These are phyloP conservation scores for Andricus grossulariae DNA, from an alignment of 1,140 invertebrate genomes.

Conservation along the genomic window DNA sequence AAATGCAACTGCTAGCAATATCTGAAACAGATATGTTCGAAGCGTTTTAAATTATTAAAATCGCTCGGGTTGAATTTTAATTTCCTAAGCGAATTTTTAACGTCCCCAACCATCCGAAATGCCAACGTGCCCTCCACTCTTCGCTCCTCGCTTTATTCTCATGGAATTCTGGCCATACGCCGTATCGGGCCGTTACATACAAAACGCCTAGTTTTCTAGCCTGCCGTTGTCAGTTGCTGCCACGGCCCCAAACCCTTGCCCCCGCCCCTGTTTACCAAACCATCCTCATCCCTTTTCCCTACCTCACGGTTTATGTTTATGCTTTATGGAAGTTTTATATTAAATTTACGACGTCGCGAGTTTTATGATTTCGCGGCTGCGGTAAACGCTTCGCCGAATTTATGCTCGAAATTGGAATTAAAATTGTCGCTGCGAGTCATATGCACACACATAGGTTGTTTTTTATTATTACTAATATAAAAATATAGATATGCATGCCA, in stretches of 20 bases:
- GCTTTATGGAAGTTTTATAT: conserved; percentile 66
- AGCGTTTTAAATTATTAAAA: not conserved
- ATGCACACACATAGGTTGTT: not conserved
- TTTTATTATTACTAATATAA: conserved; percentile 8
- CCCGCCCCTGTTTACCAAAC: not conserved
- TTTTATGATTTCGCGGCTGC: conserved; percentile 62
- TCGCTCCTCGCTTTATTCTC: not conserved
- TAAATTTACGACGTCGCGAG: conserved; percentile 64
- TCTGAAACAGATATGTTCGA: too few relatives aligned
- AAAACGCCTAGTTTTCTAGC: not conserved
- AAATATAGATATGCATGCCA: too few relatives aligned
- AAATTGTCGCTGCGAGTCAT: conserved; percentile 49
- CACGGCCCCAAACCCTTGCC: not conserved
- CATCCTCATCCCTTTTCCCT: not conserved
- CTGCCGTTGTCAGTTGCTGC: conserved; percentile 60
- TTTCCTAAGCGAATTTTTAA: not conserved
- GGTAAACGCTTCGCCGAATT: conserved; percentile 60
- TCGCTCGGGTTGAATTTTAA: not conserved
- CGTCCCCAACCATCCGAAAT: not conserved
- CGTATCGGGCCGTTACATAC: not conserved
- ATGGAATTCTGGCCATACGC: not conserved
- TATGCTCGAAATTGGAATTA: conserved; percentile 63
- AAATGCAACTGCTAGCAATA: too few relatives aligned
- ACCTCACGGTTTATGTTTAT: conserved; percentile 58
- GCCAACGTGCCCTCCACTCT: not conserved